A percentile compares a stretch with the other conserved stretches of the same genome.
Conservation (phyloP, 2,797 vertebrate genomes). For the Carapus acus region DNA sequence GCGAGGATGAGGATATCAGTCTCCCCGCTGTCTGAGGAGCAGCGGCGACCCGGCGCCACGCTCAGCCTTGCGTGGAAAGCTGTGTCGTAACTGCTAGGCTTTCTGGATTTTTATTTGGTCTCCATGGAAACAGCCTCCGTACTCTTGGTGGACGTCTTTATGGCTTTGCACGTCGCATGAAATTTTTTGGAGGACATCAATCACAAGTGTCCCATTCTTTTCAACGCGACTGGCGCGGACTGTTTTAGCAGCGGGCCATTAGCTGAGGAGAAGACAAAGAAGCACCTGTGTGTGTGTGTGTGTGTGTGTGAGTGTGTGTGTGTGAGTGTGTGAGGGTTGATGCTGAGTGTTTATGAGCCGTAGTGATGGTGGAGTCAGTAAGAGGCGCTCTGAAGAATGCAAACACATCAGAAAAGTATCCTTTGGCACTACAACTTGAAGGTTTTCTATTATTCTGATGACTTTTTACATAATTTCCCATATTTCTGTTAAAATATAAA, state of each 20-base stretch:
- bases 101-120: slow-evolving; percentile 20
- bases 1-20: slow-evolving; percentile 28
- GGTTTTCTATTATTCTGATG: too few relatives aligned
- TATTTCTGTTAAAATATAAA: too few relatives aligned
- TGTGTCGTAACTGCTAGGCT: slow-evolving; percentile 19
- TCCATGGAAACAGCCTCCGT: slow-evolving; percentile 47
- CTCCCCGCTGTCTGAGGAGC: slow-evolving; percentile 30
- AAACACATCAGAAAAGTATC: too few relatives aligned
- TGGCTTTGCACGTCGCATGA: slow-evolving; percentile 13
- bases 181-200: slow-evolving; percentile 16
- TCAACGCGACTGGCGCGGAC: slow-evolving; percentile 5
- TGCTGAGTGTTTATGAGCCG: too few relatives aligned
- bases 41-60: slow-evolving; percentile 35
- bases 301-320: too few relatives aligned
- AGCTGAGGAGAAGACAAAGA: slow-evolving; percentile 1
- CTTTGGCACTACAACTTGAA: too few relatives aligned
- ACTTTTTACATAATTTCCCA: too few relatives aligned
- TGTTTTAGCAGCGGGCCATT: slow-evolving; percentile 1
- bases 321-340: too few relatives aligned
- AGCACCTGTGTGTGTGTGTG: slow-evolving; percentile 3
- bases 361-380: too few relatives aligned
- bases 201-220: slow-evolving; percentile 9
- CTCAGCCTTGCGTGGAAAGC: slow-evolving; percentile 33
- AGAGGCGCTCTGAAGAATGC: too few relatives aligned
- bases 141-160: slow-evolving; percentile 29